Evolutionary conservation across 2,797 vertebrate species (phyloP), one percentile per base, ranked within the genome.

Genomic region (Brachyrhaphis roseni): DNA sequence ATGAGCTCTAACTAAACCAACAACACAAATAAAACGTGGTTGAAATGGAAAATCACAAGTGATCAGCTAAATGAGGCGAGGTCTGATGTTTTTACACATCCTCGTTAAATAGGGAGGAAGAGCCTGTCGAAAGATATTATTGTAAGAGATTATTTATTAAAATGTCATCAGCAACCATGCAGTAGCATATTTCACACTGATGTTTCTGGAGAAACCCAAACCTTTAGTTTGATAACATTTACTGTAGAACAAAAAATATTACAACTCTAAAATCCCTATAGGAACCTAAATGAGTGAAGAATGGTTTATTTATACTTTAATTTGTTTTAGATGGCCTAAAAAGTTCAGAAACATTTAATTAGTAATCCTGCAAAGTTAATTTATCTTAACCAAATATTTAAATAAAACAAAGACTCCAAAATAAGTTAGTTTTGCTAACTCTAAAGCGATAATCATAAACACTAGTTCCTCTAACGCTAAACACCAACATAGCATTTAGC

Each of bases 11-110:
- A 70, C 23, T 26, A 70, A n/a, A 70, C 11, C 39, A 43, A 7
- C 66, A 28, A 16, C 66, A 62, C 82, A 16, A 34, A 55, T 43
- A 43, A 72, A 49, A 74, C 36, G 47, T 82, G 78, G 78, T 31
- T 55, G 55, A 81, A 68, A 78, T 76, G 55, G n/a, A 62, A 39
- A 68, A 68, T 23, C 64, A 68, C 64, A 15, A 36, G 20, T 0
- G 36, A 11, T 70, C 66, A n/a, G 41, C 26, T 45, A 4, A 43
- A 45, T n/a, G 20, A 70, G 8, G 66, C 1, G 39, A 43, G 66
- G 20, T 18, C 6, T 36, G 31, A 20, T 31, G 15, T 16, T 59
- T 64, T 36, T 8, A 64, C 6, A 23, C 18, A 20, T 64, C 28
- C 57, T 59, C 12, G 5, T 34, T 62, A 31, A 16, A 59, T 5